Base-by-base conservation (phyloP, 2,113 vertebrate species). In the Aphelocoma coerulescens region DNA sequence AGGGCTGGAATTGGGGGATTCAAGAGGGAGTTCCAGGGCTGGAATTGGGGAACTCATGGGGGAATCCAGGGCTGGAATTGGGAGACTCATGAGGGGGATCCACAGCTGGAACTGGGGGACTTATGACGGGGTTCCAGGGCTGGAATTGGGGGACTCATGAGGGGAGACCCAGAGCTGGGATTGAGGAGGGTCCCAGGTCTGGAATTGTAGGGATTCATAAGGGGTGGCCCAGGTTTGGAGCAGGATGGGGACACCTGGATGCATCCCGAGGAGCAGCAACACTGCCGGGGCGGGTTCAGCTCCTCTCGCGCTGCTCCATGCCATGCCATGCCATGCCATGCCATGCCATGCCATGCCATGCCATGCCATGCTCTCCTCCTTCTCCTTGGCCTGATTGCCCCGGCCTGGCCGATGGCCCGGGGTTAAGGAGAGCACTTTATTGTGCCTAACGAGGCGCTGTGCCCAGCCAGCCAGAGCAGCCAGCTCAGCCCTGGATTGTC, bases 391-490 rank as follows among this genome's bases (percentile, higher is more conserved):
- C 66, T 1, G 5, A 0, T 1, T 7, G 57, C 35, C 86, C 83
- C 3, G 44, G 57, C 62, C 75, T 9, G 1, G 2, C 17, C 2
- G 18, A 4, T 30, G 73, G 49, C 86, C 65, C 3, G 8, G 87
- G 93, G 76, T 77, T 57, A 24, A 71, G 88, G 48, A 66, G 65
- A 89, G 61, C 80, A 1, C 62, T 87, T 83, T 1, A 16, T 73
- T 41, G 81, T 85, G 74, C 87, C 82, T 82, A 96, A 92, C 77
- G 41, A 93, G 91, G 79, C 48, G 16, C 89, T 44, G 11, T 89
- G 84, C 80, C 87, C 91, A 68, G 39, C 91, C 93, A 43, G 93
- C 77, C 46, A 6, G 39, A 89, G 91, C 94, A 83, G 91, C 82
- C 75, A 37, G 81, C 91, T 91, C 84, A 18, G 74, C 84, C 66